phyloP scores from a whole-genome alignment of 2,797 vertebrate genomes.

The Phalloptychus januarius region DNA sequence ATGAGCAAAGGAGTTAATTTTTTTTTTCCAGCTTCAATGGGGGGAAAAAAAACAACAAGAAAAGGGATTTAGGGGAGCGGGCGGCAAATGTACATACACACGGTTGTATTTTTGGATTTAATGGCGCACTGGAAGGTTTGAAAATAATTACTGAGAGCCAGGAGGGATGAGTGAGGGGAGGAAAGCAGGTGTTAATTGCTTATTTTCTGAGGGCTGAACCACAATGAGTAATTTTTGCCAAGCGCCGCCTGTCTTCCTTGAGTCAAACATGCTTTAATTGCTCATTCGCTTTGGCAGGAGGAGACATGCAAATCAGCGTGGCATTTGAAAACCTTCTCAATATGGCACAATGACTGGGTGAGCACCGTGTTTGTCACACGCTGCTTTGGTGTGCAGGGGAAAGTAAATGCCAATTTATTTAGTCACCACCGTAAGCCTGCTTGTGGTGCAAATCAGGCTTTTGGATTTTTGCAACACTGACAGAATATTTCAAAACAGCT shows the following conservation, averaged over 20 bases:
- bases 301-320: slow-evolving; percentile 53
- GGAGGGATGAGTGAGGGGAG: slow-evolving; percentile 28
- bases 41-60: not conserved
- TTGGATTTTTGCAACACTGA: slow-evolving; percentile 12
- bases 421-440: slow-evolving; percentile 20
- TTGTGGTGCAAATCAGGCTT: slow-evolving; percentile 12
- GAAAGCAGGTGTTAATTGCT: slow-evolving; percentile 66
- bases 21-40: not conserved
- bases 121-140: slow-evolving; percentile 28
- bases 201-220: slow-evolving; percentile 43
- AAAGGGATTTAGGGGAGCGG: not conserved
- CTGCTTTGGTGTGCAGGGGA: slow-evolving; percentile 40
- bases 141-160: slow-evolving; percentile 31
- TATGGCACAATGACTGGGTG: slow-evolving; percentile 39
- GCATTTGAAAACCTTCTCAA: slow-evolving; percentile 61
- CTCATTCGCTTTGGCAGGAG: slow-evolving; percentile 58
- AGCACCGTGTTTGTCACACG: slow-evolving; percentile 47
- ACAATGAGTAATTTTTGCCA: slow-evolving; percentile 38
- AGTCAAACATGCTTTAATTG: slow-evolving; percentile 63
- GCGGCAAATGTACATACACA: not conserved
- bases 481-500: slow-evolving; percentile 10
- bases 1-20: not conserved
- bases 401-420: slow-evolving; percentile 61
- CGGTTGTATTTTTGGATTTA: slow-evolving; percentile 37
- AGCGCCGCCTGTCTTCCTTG: slow-evolving; percentile 34